phyloP scores from a whole-genome alignment of 2,888 invertebrate species.

The Eupithecia dodoneata region DNA sequence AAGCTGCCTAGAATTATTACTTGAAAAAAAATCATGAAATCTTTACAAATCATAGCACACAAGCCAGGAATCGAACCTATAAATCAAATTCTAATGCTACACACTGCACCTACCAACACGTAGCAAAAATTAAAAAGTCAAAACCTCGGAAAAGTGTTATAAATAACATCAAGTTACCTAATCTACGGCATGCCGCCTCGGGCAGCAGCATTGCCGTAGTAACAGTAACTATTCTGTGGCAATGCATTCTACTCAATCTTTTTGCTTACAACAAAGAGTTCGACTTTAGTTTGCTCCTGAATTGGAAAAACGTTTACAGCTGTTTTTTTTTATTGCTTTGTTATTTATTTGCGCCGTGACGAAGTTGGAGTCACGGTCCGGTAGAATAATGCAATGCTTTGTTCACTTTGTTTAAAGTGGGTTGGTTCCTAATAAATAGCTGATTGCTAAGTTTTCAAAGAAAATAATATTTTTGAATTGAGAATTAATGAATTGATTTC shows the following conservation, averaged over 20 bases:
- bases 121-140: neutral
- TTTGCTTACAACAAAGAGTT: constrained; percentile 22
- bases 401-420: neutral
- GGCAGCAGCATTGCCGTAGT: constrained; percentile 2
- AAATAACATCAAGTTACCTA: neutral
- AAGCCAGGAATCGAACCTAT: too few species aligned
- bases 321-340: constrained; percentile 12
- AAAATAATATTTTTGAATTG: neutral
- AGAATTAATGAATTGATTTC: too few species aligned
- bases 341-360: constrained; percentile 19
- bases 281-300: constrained; percentile 22
- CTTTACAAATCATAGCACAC: too few species aligned
- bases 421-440: neutral
- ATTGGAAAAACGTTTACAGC: constrained; percentile 29
- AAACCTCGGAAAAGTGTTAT: neutral
- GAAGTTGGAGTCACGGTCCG: constrained; percentile 11
- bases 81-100: neutral
- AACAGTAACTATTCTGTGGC: neutral
- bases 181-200: neutral
- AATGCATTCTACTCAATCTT: constrained; percentile 13
- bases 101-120: neutral
- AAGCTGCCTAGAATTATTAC: too few species aligned
- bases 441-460: neutral
- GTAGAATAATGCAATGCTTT: constrained; percentile 10
- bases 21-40: too few species aligned